Evolutionary conservation across 2,113 vertebrate species (phyloP).

Genomic region (Grammomys surdaster): DNA sequence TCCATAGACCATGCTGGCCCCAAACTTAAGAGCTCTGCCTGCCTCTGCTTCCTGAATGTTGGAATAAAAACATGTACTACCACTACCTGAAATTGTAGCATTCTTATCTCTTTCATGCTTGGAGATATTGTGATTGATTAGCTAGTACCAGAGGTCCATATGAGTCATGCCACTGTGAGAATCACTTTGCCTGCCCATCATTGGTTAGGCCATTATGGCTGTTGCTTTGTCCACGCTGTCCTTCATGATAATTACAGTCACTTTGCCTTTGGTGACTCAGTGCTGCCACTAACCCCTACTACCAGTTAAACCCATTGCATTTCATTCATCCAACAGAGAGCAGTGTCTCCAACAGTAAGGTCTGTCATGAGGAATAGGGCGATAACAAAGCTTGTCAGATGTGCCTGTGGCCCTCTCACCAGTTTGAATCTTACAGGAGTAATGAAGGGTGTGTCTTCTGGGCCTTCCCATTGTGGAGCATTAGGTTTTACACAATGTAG

Average conservation of each 20-base stretch:
- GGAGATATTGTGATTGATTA: background rate
- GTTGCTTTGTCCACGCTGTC: background rate
- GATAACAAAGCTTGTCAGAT: background rate
- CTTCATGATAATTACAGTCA: background rate
- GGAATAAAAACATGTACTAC: background rate
- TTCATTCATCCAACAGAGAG: background rate
- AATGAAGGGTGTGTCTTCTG: background rate
- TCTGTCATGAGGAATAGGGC: background rate
- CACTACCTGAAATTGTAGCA: background rate
- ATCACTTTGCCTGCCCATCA: background rate
- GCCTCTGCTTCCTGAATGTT: background rate
- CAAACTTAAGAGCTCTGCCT: background rate
- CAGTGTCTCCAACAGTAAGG: background rate
- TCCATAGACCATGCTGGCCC: background rate
- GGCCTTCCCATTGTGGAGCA: background rate
- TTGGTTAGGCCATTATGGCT: background rate
- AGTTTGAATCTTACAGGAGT: background rate
- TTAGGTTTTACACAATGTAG: background rate
- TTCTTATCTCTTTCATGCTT: background rate
- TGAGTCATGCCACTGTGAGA: background rate
- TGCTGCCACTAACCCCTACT: background rate
- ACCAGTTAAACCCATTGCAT: background rate
- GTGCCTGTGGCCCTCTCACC: background rate
- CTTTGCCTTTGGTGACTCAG: background rate
- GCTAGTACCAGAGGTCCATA: background rate